A percentile compares a stretch with the other conserved stretches of the same genome.
Conservation (phyloP, 2,888 invertebrate genomes). For the Drosophila anceps region DNA sequence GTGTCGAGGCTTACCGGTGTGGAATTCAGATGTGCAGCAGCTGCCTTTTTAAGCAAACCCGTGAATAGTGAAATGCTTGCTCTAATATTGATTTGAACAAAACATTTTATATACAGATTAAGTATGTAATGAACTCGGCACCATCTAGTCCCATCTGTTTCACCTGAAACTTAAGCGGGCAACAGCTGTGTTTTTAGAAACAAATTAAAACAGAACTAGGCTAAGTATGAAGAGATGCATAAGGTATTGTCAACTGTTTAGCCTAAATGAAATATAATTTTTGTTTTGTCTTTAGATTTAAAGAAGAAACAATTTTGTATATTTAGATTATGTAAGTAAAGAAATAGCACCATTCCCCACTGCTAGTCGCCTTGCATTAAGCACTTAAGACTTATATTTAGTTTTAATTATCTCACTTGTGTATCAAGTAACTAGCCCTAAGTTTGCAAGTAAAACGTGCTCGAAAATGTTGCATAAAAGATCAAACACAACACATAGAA, state of each 20-base stretch:
- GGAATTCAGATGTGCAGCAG: slow-evolving; percentile 75
- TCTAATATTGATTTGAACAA: not conserved
- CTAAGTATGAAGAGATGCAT: not conserved
- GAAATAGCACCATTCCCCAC: not conserved
- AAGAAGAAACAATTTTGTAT: not conserved
- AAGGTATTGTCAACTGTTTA: not conserved
- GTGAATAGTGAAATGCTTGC: not conserved
- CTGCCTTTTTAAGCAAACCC: slow-evolving; percentile 49
- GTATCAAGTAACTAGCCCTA: slow-evolving; percentile 11
- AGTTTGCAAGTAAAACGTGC: slow-evolving; percentile 22
- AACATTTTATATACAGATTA: not conserved
- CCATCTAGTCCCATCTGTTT: not conserved
- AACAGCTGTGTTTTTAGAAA: slow-evolving; percentile 33
- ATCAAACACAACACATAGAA: slow-evolving; percentile 47
- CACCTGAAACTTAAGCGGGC: slow-evolving; percentile 74
- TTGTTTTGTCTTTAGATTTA: not conserved
- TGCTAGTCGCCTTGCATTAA: slow-evolving; percentile 1
- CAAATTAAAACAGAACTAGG: not conserved
- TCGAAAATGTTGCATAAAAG: slow-evolving; percentile 37
- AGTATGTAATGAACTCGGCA: not conserved
- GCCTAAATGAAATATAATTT: not conserved
- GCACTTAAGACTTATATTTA: not conserved
- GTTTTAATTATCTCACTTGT: not conserved
- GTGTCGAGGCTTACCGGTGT: slow-evolving; percentile 80
- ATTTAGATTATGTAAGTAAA: not conserved